phyloP scores from a whole-genome alignment of 2,797 vertebrate species.

The Phylloscopus collybita region DNA sequence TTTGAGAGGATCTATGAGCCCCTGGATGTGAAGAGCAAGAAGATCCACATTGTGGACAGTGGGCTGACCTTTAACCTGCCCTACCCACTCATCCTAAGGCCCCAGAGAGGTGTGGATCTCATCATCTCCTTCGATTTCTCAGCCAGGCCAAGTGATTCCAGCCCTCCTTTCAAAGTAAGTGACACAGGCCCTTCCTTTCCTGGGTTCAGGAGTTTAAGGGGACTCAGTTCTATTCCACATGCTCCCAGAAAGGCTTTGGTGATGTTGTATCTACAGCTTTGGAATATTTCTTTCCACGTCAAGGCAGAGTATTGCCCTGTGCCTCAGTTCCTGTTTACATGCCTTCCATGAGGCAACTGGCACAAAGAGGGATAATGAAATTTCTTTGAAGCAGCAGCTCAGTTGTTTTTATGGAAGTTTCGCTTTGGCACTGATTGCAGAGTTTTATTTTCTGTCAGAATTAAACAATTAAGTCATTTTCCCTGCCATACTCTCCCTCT shows the following conservation, averaged over 20 bases:
- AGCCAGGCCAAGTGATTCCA: slow-evolving; percentile 94
- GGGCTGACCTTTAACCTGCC: slow-evolving; percentile 97
- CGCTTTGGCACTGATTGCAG: neutral
- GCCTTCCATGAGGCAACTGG: neutral
- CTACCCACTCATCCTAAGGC: slow-evolving; percentile 91
- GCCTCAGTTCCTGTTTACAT: slow-evolving; percentile 37
- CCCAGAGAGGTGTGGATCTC: slow-evolving; percentile 90
- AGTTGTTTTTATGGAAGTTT: neutral
- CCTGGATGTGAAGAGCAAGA: slow-evolving; percentile 96
- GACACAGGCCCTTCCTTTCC: neutral
- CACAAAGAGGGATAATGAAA: neutral
- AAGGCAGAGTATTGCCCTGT: neutral
- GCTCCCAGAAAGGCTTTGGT: neutral
- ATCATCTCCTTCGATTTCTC: slow-evolving; percentile 99
- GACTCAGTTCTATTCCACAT: neutral
- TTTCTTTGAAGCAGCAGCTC: neutral
- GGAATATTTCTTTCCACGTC: neutral
- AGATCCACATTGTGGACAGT: slow-evolving; percentile 97
- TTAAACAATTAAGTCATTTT: neutral
- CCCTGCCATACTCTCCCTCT: neutral
- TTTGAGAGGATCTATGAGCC: slow-evolving; percentile 97
- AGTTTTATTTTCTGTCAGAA: neutral
- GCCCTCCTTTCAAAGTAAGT: slow-evolving; percentile 95
- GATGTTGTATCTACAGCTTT: neutral
- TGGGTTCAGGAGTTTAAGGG: neutral